Conservation (phyloP, 2,113 vertebrate genomes). For the Cynoglossus semilaevis region DNA sequence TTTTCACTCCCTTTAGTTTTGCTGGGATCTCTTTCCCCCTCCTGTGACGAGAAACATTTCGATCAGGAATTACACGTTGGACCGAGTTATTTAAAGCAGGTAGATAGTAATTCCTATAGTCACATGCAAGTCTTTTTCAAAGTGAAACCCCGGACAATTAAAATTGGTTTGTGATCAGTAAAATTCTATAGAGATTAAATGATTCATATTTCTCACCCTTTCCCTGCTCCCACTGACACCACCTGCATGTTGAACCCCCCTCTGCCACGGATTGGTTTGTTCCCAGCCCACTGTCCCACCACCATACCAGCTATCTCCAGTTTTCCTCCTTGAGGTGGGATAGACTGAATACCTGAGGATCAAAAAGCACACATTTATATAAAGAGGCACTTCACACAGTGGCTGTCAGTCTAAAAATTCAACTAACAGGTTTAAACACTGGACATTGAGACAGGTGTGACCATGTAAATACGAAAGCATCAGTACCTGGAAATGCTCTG, state of each 20-base stretch:
- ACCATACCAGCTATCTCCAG: constrained; percentile 93
- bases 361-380: neutral
- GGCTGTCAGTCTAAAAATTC: no score
- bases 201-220: constrained; percentile 74
- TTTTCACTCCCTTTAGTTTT: constrained; percentile 82
- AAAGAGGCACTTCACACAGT: neutral
- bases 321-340: constrained; percentile 90
- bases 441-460: neutral
- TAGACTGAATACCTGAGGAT: constrained; percentile 83
- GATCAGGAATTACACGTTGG: neutral
- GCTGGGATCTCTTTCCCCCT: constrained; percentile 81
- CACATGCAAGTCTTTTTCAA: no score
- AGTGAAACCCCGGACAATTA: no score
- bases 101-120: no score
- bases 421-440: no score
- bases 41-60: constrained; percentile 56
- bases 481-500: constrained; percentile 83
- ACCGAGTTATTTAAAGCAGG: no score
- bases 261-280: constrained; percentile 83
- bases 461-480: neutral
- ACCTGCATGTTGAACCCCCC: constrained; percentile 90
- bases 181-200: neutral
- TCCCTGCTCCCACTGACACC: constrained; percentile 87
- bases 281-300: constrained; percentile 91
- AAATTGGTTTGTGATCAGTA: no score